Conservation (phyloP, 2,797 vertebrate genomes). For the Hyperoplus immaculatus region DNA sequence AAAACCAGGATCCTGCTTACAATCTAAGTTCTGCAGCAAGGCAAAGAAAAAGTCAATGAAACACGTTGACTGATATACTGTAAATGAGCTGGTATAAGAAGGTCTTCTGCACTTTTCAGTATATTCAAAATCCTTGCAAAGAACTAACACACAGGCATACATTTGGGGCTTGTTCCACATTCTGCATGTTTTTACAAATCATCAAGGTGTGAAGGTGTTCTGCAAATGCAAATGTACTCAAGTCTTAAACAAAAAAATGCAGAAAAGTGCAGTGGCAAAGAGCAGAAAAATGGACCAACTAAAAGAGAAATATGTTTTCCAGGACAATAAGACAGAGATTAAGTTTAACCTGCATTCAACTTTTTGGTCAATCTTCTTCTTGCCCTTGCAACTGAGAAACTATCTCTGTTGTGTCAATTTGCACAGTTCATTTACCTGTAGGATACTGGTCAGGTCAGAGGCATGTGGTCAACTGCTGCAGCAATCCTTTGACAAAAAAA, state of each 20-base stretch:
- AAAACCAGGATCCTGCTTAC: neutral
- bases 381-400: no score
- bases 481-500: neutral
- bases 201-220: conserved; percentile 46
- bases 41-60: neutral
- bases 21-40: conserved; percentile 10
- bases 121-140: conserved; percentile 1
- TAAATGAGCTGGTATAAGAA: neutral
- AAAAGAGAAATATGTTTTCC: neutral
- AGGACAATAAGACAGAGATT: neutral
- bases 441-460: neutral
- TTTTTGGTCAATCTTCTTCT: no score
- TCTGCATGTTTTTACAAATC: conserved; percentile 46
- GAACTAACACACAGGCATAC: conserved; percentile 13
- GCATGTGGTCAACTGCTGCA: neutral
- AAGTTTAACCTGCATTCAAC: neutral
- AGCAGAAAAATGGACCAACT: neutral
- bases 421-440: neutral
- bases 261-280: neutral
- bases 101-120: neutral
- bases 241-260: conserved; percentile 13
- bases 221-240: neutral
- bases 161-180: conserved; percentile 32
- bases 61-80: neutral
- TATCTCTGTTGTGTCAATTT: no score